Percentiles rank a stretch among this genome's conserved stretches.
Evolutionary conservation across 2,113 vertebrate species (phyloP).

Genomic region (Patagioenas fasciata): DNA sequence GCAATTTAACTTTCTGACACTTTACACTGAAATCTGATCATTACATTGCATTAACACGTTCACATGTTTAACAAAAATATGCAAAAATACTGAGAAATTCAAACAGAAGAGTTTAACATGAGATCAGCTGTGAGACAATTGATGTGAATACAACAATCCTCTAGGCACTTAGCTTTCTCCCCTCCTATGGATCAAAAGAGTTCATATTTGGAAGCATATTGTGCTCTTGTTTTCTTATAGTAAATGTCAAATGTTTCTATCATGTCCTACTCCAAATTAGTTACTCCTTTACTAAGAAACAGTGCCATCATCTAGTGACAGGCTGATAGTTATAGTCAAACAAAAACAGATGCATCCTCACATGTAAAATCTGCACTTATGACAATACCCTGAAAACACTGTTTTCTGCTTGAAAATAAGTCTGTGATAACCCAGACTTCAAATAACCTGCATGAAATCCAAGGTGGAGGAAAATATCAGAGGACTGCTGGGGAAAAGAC

Average conservation of each 20-base stretch:
- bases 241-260: not conserved
- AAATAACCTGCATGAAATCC: not conserved
- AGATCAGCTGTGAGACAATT: not conserved
- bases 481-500: not conserved
- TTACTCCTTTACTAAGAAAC: not conserved
- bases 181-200: not conserved
- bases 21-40: not conserved
- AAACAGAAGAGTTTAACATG: not conserved
- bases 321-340: not conserved
- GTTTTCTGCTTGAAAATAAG: not conserved
- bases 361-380: not conserved
- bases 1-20: not conserved
- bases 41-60: not conserved
- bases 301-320: not conserved
- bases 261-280: not conserved
- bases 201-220: not conserved
- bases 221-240: not conserved
- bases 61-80: not conserved
- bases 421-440: not conserved
- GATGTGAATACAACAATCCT: not conserved
- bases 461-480: not conserved
- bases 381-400: not conserved
- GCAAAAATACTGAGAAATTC: not conserved
- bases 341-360: not conserved
- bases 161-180: not conserved